These are phyloP conservation scores for Ciona savignyi DNA, from an alignment of 23 tunicate species.

Conservation along the genomic window DNA sequence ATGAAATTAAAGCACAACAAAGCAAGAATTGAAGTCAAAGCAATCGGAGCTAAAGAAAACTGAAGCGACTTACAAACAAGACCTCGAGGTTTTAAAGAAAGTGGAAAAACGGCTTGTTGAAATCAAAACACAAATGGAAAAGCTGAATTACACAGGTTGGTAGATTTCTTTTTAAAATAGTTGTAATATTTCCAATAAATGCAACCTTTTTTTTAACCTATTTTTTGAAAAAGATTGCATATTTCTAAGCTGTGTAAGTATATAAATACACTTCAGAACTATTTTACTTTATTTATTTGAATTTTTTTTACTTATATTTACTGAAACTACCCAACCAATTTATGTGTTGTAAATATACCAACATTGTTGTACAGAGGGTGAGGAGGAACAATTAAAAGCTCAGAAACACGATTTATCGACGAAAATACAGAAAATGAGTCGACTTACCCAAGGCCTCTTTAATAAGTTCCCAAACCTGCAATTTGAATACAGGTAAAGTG, in stretches of 20 bases:
- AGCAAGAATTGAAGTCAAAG: conserved; percentile 62
- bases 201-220: too few species aligned
- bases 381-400: conserved; percentile 32
- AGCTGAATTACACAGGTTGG: conserved; percentile 48
- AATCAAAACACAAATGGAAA: conserved; percentile 28
- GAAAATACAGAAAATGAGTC: conserved; percentile 14
- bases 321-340: too few species aligned
- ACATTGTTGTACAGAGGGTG: conserved; percentile 66
- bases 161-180: too few species aligned
- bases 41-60: conserved; percentile 57
- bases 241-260: too few species aligned
- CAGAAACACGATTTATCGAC: conserved; percentile 43
- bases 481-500: conserved; percentile 49
- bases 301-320: too few species aligned
- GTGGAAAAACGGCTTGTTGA: conserved; percentile 33
- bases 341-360: too few species aligned
- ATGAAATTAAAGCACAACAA: conserved; percentile 71
- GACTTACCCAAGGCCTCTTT: conserved; percentile 22
- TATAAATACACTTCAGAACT: too few species aligned
- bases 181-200: too few species aligned
- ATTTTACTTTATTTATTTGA: too few species aligned
- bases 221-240: too few species aligned
- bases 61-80: conserved; percentile 59
- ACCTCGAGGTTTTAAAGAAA: conserved; percentile 52
- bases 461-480: conserved; percentile 59